Base-by-base conservation (phyloP, 2,888 invertebrate species). In the Ophioninae sp. region DNA sequence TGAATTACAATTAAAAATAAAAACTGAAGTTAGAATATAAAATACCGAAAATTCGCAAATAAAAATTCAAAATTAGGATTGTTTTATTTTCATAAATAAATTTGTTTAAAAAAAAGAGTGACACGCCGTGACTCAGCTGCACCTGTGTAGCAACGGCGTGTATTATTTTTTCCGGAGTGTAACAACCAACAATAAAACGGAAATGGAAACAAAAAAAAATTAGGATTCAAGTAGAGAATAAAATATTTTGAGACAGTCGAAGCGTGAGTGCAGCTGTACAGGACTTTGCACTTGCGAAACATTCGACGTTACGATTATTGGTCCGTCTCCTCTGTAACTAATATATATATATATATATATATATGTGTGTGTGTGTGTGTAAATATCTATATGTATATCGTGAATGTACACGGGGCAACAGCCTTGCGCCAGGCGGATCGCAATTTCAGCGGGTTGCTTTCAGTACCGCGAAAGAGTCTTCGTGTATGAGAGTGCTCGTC, bases 261-360 rank as follows among this genome's bases (percentile, higher is more conserved):
- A 69, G 50, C 72, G 72, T 50, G 61, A 67, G 72, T 77, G 77
- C 77, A 70, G 77, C 69, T 69, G 81, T 59, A 64, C 75, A 69
- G 68, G 67, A 77, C 77, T 78, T 78, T 82, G 78, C 82, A 78
- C 78, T 82, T 79, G 78, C 78, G 82, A 79, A 82, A 82, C 82
- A 69, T 78, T 82, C 69, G 57, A 69, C 82, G 82, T 78, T 79
- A 82, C 78, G 82, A 82, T 78, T 82, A 82, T 82, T 79, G 78
- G 74, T 64, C 73, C 78, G 78, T 79, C 78, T 69, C 50, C 74
- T 50, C 37, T 70, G 41, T 68, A 68, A 69, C 73, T 41, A 57
- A 30, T 37, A 20, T 74, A 50, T 23, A 17, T 21, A 37, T 23
- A 21, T 41, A 59, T 23, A 17, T 10, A 67, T 20, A n/a, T 21